Conservation (phyloP, 2,113 vertebrate genomes). For the Phaethon lepturus region DNA sequence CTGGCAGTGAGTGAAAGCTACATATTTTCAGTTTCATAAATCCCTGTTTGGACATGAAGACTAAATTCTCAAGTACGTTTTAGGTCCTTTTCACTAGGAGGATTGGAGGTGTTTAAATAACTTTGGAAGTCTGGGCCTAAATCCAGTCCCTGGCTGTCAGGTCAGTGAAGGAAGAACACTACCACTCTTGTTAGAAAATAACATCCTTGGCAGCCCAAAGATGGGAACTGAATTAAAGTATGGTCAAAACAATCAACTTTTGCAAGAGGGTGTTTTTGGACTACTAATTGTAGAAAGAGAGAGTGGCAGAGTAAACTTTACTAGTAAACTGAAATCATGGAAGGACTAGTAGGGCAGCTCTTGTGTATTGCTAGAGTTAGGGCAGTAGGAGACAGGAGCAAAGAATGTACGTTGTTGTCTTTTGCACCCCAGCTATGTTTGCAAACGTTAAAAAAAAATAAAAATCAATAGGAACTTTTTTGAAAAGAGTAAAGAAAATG, state of each 20-base stretch:
- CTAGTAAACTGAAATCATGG: background rate
- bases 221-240: background rate
- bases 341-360: background rate
- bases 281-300: background rate
- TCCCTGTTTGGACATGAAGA: background rate
- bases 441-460: background rate
- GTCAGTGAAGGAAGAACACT: background rate
- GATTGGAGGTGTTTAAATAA: background rate
- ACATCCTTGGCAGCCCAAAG: background rate
- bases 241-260: background rate
- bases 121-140: background rate
- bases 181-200: slow-evolving; percentile 4
- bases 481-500: background rate
- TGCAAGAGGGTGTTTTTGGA: background rate
- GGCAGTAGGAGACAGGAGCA: rapidly evolving
- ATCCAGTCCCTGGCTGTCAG: slow-evolving; percentile 1
- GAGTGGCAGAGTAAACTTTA: background rate
- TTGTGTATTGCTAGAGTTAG: background rate
- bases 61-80: background rate
- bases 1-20: background rate
- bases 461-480: background rate
- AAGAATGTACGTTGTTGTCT: background rate
- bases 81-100: background rate
- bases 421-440: background rate
- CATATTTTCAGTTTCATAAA: background rate